A percentile compares a stretch with the other conserved stretches of the same genome.
phyloP scores from a whole-genome alignment of 2,797 vertebrate genomes.

The Intellagama lesueurii region DNA sequence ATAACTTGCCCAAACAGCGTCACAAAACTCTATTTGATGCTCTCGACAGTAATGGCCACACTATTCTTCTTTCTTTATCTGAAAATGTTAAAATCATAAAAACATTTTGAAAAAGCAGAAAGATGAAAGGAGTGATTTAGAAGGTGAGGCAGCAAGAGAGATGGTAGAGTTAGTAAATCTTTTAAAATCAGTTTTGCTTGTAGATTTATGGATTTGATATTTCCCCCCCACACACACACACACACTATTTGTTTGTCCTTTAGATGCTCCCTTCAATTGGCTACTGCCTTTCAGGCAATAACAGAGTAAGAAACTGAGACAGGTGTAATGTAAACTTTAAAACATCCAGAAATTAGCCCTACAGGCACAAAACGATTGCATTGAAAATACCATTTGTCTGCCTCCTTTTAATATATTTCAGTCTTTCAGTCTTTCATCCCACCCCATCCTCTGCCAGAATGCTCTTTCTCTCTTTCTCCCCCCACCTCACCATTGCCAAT shows the following conservation, averaged over 20 bases:
- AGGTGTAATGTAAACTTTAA: not conserved
- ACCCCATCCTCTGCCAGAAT: not conserved
- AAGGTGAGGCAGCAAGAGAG: not conserved
- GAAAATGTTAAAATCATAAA: conserved; percentile 12
- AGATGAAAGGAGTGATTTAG: not conserved
- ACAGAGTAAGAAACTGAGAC: not conserved
- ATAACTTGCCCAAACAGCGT: not conserved
- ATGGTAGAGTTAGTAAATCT: not conserved
- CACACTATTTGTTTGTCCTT: not conserved
- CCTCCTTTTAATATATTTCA: conserved; percentile 18
- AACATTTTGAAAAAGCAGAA: not conserved
- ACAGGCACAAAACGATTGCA: conserved; percentile 14
- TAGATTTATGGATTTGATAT: not conserved
- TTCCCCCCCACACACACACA: not conserved
- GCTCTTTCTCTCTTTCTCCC: not conserved
- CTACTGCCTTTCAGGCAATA: not conserved
- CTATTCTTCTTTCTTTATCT: not conserved
- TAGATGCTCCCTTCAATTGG: not conserved
- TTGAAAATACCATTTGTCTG: not conserved
- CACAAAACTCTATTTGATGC: not conserved
- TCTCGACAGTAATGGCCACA: not conserved
- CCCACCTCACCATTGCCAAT: not conserved
- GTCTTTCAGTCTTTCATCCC: not conserved
- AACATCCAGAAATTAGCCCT: conserved; percentile 5
- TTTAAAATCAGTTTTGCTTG: not conserved